phyloP scores from a whole-genome alignment of 2,888 invertebrate genomes.

The Orthonevra nobilis region DNA sequence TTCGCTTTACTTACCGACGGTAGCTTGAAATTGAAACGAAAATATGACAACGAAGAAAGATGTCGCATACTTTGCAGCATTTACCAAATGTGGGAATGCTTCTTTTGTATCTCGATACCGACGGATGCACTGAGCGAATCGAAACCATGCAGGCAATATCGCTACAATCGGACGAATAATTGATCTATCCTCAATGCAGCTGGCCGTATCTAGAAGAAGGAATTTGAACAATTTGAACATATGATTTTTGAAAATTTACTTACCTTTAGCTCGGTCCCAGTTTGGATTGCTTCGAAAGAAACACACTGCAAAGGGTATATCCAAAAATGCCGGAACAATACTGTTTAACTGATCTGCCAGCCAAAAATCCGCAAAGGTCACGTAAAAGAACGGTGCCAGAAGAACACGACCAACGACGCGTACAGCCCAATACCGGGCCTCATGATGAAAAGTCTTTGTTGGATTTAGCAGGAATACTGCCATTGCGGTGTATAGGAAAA shows the following conservation, averaged over 20 bases:
- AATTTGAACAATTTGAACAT: too few species aligned
- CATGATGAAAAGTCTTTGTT: slow-evolving; percentile 86
- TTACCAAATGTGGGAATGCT: slow-evolving; percentile 90
- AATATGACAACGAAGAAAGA: slow-evolving; percentile 92
- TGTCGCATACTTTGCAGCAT: slow-evolving; percentile 94
- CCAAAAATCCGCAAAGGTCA: slow-evolving; percentile 93
- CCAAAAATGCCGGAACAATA: slow-evolving; percentile 87
- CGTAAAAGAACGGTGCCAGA: slow-evolving; percentile 88
- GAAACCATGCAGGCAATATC: slow-evolving; percentile 91
- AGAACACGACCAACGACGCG: slow-evolving; percentile 83
- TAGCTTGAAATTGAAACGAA: slow-evolving; percentile 80
- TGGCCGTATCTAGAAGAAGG: slow-evolving; percentile 81
- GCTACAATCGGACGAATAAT: slow-evolving; percentile 85
- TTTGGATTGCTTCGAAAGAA: slow-evolving; percentile 85
- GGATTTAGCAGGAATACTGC: slow-evolving; percentile 88
- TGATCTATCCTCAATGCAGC: slow-evolving; percentile 81
- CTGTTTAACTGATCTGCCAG: slow-evolving; percentile 92
- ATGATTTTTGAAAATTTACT: slow-evolving; percentile 41
- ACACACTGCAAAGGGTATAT: slow-evolving; percentile 90
- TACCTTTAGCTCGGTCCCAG: slow-evolving; percentile 81
- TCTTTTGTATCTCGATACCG: slow-evolving; percentile 90
- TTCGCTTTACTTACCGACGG: slow-evolving; percentile 75
- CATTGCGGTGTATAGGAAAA: slow-evolving; percentile 86
- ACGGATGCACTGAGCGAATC: slow-evolving; percentile 91
- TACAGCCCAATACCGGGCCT: slow-evolving; percentile 88